Evolutionary conservation across 2,113 vertebrate genomes (phyloP), one percentile per base, ranked within the genome.

Genomic region (Phainopepla nitens): DNA sequence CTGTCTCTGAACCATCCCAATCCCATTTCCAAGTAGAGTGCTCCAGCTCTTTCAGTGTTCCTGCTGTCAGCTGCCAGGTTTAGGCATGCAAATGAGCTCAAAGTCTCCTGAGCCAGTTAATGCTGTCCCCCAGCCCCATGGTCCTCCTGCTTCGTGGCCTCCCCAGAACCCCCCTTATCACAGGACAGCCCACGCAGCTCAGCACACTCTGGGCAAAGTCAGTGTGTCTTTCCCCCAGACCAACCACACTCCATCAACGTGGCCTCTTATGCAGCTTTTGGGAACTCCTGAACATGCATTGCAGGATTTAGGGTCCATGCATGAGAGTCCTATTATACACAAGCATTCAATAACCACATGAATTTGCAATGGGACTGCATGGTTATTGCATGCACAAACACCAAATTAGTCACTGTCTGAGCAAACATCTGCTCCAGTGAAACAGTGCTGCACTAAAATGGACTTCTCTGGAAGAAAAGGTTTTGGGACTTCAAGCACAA

Each of bases 401-500:
- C 15, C 27, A 36, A 5, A 51, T 36, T 19, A 69, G 27, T 36
- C 36, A 33, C 62, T 45, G 22, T 28, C 22, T 45, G 36, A 86
- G 41, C 0, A 0, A 44, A 60, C 33, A 19, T 54, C 50, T 73
- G 54, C 61, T 64, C 35, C 6, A 6, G 15, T 42, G 36, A 64
- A 68, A 57, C 4, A 8, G 20, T n/a, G 54, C 76, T 73, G 41
- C 12, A 13, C 7, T 57, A 41, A 62, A 68, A 51, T 10, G 20
- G 35, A 50, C 18, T 28, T 36, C 41, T 54, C 44, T n/a, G 54
- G 35, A 69, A 39, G 31, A 29, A 76, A 24, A 72, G 11, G 44
- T 19, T 44, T 24, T 0, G 0, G 39, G 23, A 27, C 22, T 58
- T n/a, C 33, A 29, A 54, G 58, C 29, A 50, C 0, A 0, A 62